These are phyloP conservation scores for Macrochelys suwanniensis DNA, from an alignment of 2,797 vertebrate genomes.

Conservation along the genomic window DNA sequence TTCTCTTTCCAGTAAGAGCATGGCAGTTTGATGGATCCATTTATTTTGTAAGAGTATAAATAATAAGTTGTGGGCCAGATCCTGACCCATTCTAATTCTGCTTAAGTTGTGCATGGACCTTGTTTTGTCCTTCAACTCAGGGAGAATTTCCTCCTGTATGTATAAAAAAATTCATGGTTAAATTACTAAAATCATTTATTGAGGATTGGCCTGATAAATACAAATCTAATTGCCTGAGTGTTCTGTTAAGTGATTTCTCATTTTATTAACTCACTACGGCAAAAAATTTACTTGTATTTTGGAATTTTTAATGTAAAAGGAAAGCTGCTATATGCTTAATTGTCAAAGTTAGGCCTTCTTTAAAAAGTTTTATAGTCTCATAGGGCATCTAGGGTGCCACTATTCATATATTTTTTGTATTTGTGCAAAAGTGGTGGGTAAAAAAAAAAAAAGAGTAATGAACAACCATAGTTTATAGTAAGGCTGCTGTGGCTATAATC, in stretches of 20 bases:
- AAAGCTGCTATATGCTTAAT: background rate
- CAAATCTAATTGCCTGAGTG: background rate
- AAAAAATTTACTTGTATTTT: background rate
- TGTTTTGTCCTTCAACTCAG: background rate
- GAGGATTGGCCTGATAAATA: background rate
- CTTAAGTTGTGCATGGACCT: background rate
- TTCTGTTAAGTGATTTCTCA: background rate
- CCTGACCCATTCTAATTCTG: background rate
- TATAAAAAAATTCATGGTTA: background rate
- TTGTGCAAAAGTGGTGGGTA: background rate
- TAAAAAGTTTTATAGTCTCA: background rate
- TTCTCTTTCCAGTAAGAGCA: constrained; percentile 63
- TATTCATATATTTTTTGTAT: background rate
- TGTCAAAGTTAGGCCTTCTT: background rate
- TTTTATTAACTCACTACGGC: background rate
- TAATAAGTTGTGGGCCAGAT: background rate
- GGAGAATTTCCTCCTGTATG: background rate
- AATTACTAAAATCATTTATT: background rate
- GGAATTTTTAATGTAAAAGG: background rate
- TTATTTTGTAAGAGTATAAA: background rate
- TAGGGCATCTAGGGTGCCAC: too few relatives aligned
- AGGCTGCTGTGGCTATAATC: background rate
- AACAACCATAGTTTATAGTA: background rate
- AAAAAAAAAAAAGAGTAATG: background rate
- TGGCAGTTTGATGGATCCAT: background rate